phyloP scores from a whole-genome alignment of 1,140 invertebrate genomes.

The Proctacanthus coquilletti region DNA sequence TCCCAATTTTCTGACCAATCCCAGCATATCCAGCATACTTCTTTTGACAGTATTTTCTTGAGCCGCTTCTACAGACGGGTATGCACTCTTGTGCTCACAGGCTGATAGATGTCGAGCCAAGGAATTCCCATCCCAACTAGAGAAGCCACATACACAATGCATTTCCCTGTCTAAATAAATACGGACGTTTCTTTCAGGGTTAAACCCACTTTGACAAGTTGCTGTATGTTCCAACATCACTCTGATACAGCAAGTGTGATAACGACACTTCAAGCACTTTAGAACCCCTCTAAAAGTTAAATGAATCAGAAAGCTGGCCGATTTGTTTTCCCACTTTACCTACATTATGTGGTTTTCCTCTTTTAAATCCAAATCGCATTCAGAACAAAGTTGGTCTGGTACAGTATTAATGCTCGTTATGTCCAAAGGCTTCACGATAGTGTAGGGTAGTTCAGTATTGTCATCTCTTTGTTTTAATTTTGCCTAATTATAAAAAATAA shows the following conservation, averaged over 20 bases:
- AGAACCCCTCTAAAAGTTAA: slow-evolving; percentile 44
- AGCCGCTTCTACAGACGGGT: slow-evolving; percentile 38
- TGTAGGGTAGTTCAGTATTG: no score
- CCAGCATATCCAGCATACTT: slow-evolving; percentile 37
- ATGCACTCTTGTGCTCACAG: slow-evolving; percentile 45
- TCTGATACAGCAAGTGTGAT: slow-evolving; percentile 55
- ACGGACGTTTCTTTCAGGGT: slow-evolving; percentile 29
- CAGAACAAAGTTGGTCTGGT: slow-evolving; percentile 8
- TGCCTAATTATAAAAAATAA: no score
- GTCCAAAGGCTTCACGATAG: no score
- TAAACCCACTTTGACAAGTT: slow-evolving; percentile 39
- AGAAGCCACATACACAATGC: slow-evolving; percentile 60
- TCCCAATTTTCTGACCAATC: slow-evolving; percentile 27
- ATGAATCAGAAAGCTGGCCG: slow-evolving; percentile 4
- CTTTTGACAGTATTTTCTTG: slow-evolving; percentile 37
- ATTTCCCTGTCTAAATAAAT: slow-evolving; percentile 40
- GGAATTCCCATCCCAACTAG: slow-evolving; percentile 47
- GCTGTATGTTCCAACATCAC: slow-evolving; percentile 54
- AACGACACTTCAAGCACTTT: slow-evolving; percentile 57
- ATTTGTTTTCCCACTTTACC: no score
- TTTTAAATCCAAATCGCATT: slow-evolving; percentile 20
- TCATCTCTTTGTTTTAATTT: no score
- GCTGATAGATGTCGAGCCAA: slow-evolving; percentile 45
- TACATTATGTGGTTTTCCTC: slow-evolving; percentile 25
- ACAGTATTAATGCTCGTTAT: no score